Evolutionary conservation across 2,888 invertebrate genomes (phyloP).

Genomic region (Neoitamus cyanurus): DNA sequence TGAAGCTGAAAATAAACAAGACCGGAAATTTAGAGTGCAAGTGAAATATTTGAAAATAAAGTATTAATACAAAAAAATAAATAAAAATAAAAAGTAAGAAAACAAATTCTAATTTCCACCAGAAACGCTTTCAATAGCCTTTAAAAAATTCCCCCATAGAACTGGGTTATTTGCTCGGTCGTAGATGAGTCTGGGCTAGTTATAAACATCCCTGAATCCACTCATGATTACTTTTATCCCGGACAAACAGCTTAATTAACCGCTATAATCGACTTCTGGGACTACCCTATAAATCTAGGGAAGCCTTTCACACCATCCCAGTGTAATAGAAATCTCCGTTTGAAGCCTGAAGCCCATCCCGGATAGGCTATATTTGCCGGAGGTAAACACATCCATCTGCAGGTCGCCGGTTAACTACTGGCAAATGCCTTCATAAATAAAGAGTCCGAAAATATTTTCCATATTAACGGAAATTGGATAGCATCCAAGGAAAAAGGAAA

Average conservation of each 20-base stretch:
- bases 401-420: not conserved
- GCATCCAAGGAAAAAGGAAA: conserved; percentile 29
- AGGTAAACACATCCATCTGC: conserved; percentile 21
- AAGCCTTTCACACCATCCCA: not conserved
- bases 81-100: not conserved
- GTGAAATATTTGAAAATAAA: no score
- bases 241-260: not conserved
- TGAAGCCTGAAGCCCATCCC: not conserved
- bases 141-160: not conserved
- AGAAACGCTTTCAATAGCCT: not conserved
- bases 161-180: not conserved
- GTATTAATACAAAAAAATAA: not conserved
- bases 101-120: not conserved
- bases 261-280: not conserved
- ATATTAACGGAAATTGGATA: conserved; percentile 36
- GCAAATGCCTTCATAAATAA: conserved; percentile 13
- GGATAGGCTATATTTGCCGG: not conserved
- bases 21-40: no score
- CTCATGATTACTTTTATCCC: not conserved
- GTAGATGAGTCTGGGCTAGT: not conserved
- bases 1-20: conserved; percentile 55
- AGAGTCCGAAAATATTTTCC: conserved; percentile 15
- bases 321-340: not conserved
- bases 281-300: not conserved
- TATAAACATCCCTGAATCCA: not conserved